Base-by-base conservation (phyloP, 2,888 invertebrate genomes). In the Odontomyia ornata region DNA sequence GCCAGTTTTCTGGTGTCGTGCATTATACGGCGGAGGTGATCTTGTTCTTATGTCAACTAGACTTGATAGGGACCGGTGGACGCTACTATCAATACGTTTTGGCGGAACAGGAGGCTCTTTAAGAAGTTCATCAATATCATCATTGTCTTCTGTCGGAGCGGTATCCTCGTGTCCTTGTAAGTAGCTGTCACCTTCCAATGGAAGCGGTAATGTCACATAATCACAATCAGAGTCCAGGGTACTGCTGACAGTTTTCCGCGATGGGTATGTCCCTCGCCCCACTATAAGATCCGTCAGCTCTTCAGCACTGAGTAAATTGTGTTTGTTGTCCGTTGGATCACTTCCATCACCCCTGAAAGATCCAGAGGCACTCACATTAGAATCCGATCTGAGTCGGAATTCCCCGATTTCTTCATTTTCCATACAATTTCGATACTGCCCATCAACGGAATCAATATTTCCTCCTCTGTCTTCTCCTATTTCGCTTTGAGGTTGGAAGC, bases 301-400 rank as follows among this genome's bases (percentile, higher is more conserved):
- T 83, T 94, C 94, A 5, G 95, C 95, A 43, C 94, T 93, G 9
- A 95, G 88, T 77, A 94, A 87, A 25, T 92, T 91, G 80, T 92
- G 93, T 81, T 92, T 91, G 80, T 90, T 91, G 83, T 93, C 93
- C 0, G 95, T 93, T 1, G 95, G 95, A 85, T 95, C 95, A 83
- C 95, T 95, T n/a, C 95, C 95, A 83, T 95, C 95, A 1, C 95
- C 95, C 67, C 94, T 92, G 84, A 95, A 95, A 71, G 95, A 95
- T 25, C 90, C 91, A 36, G 90, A 89, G n/a, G 92, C 91, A 84
- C 95, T 95, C 0, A 93, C 90, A 81, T 93, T 92, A 1, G 95
- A 95, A 83, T 94, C 93, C 56, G 94, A 92, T 76, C 93, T 88
- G 83, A 91, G 88, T 77, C 93, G 88, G 83, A 92, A 92, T 69